Conservation (phyloP, 2,797 vertebrate genomes). For the Morelia viridis region DNA sequence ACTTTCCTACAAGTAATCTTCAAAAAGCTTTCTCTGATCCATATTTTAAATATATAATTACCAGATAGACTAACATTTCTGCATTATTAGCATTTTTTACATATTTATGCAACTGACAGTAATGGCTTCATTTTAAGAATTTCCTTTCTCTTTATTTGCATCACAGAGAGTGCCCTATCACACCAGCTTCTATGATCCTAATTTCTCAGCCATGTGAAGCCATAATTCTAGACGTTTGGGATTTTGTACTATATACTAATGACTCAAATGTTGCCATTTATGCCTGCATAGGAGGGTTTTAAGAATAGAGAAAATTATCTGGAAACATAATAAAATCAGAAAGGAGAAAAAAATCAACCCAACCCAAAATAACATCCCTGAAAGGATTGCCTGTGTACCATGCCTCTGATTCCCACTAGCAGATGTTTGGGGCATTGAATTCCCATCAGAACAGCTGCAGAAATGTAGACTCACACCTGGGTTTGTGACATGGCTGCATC, state of each 20-base stretch:
- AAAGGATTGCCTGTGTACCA: constrained; percentile 68
- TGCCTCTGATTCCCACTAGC: constrained; percentile 74
- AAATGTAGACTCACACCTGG: constrained; percentile 81
- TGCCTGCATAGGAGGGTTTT: constrained; percentile 10
- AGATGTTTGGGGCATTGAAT: constrained; percentile 77
- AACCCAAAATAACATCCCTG: constrained; percentile 68
- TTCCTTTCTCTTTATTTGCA: constrained; percentile 62
- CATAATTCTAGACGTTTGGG: constrained; percentile 1
- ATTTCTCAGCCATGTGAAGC: constrained; percentile 34
- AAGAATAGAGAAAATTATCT: constrained; percentile 14
- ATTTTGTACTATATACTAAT: fast-evolving
- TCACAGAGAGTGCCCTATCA: constrained; percentile 61
- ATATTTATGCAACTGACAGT: constrained; percentile 56
- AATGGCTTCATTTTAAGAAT: constrained; percentile 65
- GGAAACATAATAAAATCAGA: constrained; percentile 65
- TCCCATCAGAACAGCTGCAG: constrained; percentile 81
- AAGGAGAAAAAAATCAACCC: constrained; percentile 50
- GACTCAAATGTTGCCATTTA: fast-evolving
- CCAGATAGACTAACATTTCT: constrained; percentile 45
- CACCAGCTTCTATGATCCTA: constrained; percentile 58
- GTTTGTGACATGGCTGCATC: constrained; percentile 71
- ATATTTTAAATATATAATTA: constrained; percentile 49
- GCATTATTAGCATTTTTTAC: constrained; percentile 53
- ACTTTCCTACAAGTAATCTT: constrained; percentile 27
- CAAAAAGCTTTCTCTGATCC: constrained; percentile 48